Base-by-base conservation (phyloP, 2,797 vertebrate species). In the Anableps anableps region DNA sequence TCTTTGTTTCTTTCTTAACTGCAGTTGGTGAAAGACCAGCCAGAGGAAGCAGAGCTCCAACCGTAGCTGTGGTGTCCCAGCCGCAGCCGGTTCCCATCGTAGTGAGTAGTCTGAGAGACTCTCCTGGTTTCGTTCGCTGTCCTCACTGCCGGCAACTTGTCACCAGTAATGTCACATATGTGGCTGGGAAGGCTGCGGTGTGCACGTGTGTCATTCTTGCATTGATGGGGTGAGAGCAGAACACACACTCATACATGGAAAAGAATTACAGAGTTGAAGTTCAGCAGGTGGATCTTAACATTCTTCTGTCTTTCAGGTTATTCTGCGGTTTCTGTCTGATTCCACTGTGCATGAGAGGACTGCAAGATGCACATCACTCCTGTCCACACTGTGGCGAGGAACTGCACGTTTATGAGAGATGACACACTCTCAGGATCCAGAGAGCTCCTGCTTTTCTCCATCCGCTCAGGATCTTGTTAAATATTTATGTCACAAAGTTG, bases 241-340 rank as follows among this genome's bases (percentile, higher is more conserved):
- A 64, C 60, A 16, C 70, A 45, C 41, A 47, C 43, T 38, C 45
- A 51, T n/a, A 64, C 0, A 2, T 38, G 2, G 47, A 34, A 36
- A 21, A 55, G 26, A 50, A 16, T 45, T 80, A 41, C 43, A 5
- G 11, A 48, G 23, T 5, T 47, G 0, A 3, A 9, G 51, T 34
- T 55, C 26, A 78, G 74, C 70, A 70, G 10, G 36, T 21, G 76
- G 23, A 75, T 45, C 47, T 31, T 0, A 41, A 23, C 58, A 0
- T 47, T 41, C 19, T 13, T 66, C 19, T 88, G 55, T 83, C n/a
- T 90, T 89, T 64, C 86, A 95, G 94, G 84, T 76, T 93, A 10
- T 0, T 94, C 62, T 94, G 91, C 16, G 94, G 94, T 11, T 90
- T 78, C 90, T 95, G 94, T 79, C 79, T 95, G 53, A 93, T 95